These are phyloP conservation scores for Manacus vitellinus DNA, from an alignment of 2,113 vertebrate species.

Conservation along the genomic window DNA sequence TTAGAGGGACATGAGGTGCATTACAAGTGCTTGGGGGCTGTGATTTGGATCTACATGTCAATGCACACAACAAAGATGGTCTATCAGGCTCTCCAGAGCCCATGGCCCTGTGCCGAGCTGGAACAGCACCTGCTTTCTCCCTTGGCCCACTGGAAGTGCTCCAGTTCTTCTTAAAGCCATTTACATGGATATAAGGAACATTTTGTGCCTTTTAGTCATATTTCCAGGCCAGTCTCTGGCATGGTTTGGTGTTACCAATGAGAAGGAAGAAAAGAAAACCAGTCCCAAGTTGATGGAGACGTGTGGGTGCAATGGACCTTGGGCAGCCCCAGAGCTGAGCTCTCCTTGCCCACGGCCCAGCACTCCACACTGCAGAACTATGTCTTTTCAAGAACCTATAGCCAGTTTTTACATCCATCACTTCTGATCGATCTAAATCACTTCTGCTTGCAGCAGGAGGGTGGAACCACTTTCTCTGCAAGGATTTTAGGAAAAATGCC, in stretches of 20 bases:
- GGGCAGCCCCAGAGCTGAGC: background rate
- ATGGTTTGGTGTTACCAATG: background rate
- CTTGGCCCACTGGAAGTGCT: background rate
- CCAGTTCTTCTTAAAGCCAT: background rate
- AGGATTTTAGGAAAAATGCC: background rate
- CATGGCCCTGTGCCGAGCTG: background rate
- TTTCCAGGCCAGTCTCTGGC: background rate
- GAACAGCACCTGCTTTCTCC: background rate
- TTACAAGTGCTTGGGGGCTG: background rate
- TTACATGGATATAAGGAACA: background rate
- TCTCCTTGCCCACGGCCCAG: background rate
- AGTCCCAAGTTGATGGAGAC: background rate
- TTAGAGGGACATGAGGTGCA: background rate
- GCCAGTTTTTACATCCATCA: background rate
- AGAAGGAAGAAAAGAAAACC: background rate
- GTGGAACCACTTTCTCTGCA: background rate
- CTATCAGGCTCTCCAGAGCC: background rate
- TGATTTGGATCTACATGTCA: background rate
- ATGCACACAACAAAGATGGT: background rate
- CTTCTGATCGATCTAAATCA: background rate
- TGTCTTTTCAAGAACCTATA: background rate
- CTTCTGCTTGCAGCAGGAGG: background rate
- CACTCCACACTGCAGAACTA: background rate
- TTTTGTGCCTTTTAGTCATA: background rate
- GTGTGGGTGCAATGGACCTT: background rate